Percentiles rank a stretch among this genome's conserved stretches.
Conservation (phyloP, 2,113 vertebrate species). For the Bubo bubo region DNA sequence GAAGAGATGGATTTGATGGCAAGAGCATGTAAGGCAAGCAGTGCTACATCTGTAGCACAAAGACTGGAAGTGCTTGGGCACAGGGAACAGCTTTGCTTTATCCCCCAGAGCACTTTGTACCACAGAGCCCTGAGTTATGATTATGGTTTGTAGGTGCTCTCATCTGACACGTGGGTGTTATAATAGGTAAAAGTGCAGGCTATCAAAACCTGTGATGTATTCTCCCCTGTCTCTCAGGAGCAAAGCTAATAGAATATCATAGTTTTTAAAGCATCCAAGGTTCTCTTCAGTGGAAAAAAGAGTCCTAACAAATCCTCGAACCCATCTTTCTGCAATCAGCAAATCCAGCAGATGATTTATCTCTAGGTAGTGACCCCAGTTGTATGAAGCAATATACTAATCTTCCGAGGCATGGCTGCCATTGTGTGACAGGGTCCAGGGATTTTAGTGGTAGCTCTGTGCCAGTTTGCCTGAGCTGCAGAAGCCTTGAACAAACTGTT, state of each 20-base stretch:
- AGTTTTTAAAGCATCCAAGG: neutral
- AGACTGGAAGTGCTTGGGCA: neutral
- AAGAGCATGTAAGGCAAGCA: neutral
- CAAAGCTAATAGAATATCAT: neutral
- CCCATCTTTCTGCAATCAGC: fast-evolving
- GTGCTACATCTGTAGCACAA: neutral
- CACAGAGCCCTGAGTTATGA: fast-evolving
- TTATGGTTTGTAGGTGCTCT: neutral
- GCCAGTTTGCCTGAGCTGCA: neutral
- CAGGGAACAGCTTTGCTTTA: neutral
- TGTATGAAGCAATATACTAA: neutral
- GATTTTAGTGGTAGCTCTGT: neutral
- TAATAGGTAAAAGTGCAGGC: neutral
- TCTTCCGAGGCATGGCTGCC: neutral
- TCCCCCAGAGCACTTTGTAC: neutral
- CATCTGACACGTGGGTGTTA: neutral
- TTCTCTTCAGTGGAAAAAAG: neutral
- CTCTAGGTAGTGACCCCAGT: neutral
- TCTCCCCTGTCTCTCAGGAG: neutral
- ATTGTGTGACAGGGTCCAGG: fast-evolving
- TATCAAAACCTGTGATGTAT: neutral
- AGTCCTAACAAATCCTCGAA: neutral
- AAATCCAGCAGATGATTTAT: neutral
- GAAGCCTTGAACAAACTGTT: constrained; percentile 13
- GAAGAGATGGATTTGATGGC: neutral